Evolutionary conservation across 2,888 invertebrate genomes (phyloP).

Genomic region (Agrenia bidenticulata): DNA sequence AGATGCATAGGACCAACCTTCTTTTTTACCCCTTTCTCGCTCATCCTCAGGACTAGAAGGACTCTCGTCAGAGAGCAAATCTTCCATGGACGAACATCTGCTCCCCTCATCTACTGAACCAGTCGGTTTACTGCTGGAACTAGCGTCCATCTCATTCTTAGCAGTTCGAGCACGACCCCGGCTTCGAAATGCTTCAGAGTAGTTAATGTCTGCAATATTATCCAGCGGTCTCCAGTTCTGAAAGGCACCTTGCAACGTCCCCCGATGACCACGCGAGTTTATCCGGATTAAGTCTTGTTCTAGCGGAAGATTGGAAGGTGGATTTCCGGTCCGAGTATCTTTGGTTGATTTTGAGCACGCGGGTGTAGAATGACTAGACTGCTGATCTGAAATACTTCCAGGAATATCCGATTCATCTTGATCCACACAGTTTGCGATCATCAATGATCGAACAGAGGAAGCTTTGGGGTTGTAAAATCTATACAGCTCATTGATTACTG

Average conservation of each 20-base stretch:
- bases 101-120: not conserved
- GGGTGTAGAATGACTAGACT: too few relatives aligned
- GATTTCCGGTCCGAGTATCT: slow-evolving; percentile 39
- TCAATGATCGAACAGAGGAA: slow-evolving; percentile 73
- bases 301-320: slow-evolving; percentile 37
- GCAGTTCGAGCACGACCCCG: slow-evolving; percentile 2
- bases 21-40: not conserved
- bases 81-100: not conserved
- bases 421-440: slow-evolving; percentile 70
- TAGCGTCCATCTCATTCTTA: too few relatives aligned
- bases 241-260: slow-evolving; percentile 36
- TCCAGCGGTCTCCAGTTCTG: slow-evolving; percentile 49
- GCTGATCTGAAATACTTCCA: too few relatives aligned
- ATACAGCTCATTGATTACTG: slow-evolving; percentile 69
- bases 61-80: not conserved
- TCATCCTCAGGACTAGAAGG: slow-evolving; percentile 12
- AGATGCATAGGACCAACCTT: not conserved
- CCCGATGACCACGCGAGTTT: slow-evolving; percentile 35
- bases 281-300: slow-evolving; percentile 36
- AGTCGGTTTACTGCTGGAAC: too few relatives aligned
- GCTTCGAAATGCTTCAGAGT: slow-evolving; percentile 38
- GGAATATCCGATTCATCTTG: too few relatives aligned
- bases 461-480: slow-evolving; percentile 78
- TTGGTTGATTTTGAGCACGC: not conserved
- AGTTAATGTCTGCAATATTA: slow-evolving; percentile 45